These are phyloP conservation scores for Champsocephalus esox DNA, from an alignment of 2,797 vertebrate species.

Conservation along the genomic window DNA sequence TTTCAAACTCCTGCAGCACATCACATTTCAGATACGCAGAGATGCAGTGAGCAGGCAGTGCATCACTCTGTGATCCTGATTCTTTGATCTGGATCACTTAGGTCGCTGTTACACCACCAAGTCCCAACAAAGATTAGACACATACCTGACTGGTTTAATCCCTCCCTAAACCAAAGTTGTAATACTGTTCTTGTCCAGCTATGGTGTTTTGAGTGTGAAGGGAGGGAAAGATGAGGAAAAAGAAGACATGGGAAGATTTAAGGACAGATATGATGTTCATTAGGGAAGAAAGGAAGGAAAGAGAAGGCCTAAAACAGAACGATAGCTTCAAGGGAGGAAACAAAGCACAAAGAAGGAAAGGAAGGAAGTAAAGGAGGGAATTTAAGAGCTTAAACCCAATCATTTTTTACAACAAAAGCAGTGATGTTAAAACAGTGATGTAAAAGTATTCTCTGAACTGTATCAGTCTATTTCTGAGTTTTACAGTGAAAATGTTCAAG, in stretches of 20 bases:
- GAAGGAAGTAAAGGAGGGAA: not conserved
- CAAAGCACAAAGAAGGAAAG: not conserved
- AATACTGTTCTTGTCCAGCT: not conserved
- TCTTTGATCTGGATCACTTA: constrained; percentile 28
- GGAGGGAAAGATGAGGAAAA: not conserved
- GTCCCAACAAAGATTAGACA: constrained; percentile 44
- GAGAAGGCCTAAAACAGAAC: not conserved
- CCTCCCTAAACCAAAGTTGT: constrained; percentile 19
- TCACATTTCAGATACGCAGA: not conserved
- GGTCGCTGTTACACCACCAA: constrained; percentile 28
- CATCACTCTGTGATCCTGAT: constrained; percentile 28
- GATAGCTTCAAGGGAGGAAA: not conserved
- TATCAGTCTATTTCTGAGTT: not conserved
- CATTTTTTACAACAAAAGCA: not conserved
- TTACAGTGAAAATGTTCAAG: not conserved
- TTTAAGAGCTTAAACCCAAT: not conserved
- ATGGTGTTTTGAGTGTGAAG: not conserved
- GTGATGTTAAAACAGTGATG: not conserved
- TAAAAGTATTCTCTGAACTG: not conserved
- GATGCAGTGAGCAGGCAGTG: not conserved
- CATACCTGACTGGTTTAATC: constrained; percentile 35
- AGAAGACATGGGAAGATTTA: not conserved
- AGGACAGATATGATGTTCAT: not conserved
- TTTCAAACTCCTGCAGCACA: constrained; percentile 2
- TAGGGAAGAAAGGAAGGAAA: not conserved